Percentiles rank a stretch among this genome's conserved stretches.
Conservation (phyloP, 2,113 vertebrate species). For the Epinephelus fuscoguttatus region DNA sequence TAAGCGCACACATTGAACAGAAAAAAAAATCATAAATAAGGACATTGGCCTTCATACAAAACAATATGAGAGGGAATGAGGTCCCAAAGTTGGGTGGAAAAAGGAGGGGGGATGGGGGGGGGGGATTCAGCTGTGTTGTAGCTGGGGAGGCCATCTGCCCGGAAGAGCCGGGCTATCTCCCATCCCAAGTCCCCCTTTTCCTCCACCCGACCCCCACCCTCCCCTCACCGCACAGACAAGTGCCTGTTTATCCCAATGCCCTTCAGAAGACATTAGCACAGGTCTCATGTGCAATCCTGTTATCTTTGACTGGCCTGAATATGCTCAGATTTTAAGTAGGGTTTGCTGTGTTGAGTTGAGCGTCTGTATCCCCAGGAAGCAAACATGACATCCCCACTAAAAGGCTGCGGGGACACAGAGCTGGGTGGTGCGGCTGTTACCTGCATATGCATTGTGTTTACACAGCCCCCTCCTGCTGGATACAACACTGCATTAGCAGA, state of each 20-base stretch:
- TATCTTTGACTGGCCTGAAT: conserved; percentile 81
- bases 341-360: conserved; percentile 73
- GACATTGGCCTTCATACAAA: conserved; percentile 82
- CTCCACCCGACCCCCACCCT: conserved; percentile 48
- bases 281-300: conserved; percentile 83
- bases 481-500: conserved; percentile 75
- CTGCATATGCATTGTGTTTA: conserved; percentile 81
- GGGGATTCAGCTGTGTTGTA: conserved; percentile 50
- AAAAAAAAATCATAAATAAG: conserved; percentile 83
- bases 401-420: conserved; percentile 76
- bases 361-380: conserved; percentile 80
- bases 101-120: conserved; percentile 10
- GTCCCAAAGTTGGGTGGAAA: conserved; percentile 57
- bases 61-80: conserved; percentile 73
- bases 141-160: conserved; percentile 69
- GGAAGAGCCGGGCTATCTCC: conserved; percentile 74
- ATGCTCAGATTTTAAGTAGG: conserved; percentile 80
- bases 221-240: conserved; percentile 67
- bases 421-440: conserved; percentile 79
- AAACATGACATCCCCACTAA: conserved; percentile 79
- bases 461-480: conserved; percentile 69
- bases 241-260: conserved; percentile 83
- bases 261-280: conserved; percentile 84
- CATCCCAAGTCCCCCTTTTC: conserved; percentile 67
- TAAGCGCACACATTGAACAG: conserved; percentile 73